Conservation (phyloP, 2,797 vertebrate species). For the Galagoides demidoff region DNA sequence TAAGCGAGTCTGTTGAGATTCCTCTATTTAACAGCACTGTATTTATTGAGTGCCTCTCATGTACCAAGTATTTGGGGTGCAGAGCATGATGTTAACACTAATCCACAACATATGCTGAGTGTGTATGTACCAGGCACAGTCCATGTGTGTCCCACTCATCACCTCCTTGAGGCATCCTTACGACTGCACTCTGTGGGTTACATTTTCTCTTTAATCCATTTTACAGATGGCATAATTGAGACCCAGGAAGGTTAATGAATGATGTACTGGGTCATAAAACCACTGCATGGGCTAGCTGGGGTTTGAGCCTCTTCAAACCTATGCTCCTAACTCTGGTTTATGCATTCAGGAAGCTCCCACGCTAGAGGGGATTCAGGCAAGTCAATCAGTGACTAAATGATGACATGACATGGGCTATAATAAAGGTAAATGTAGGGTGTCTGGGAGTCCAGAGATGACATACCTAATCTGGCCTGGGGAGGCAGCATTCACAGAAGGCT, state of each 20-base stretch:
- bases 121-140: not conserved
- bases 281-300: not conserved
- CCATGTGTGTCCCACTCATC: not conserved
- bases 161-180: not conserved
- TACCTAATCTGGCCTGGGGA: not conserved
- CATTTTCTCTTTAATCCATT: slow-evolving; percentile 4
- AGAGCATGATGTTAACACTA: not conserved
- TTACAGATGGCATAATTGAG: slow-evolving; percentile 44
- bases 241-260: not conserved
- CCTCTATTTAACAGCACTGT: not conserved
- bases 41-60: not conserved
- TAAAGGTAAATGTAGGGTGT: not conserved
- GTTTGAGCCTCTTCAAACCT: not conserved
- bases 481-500: not conserved
- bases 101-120: not conserved
- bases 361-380: not conserved
- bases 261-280: not conserved
- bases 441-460: not conserved
- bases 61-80: slow-evolving; percentile 10
- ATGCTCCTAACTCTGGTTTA: not conserved
- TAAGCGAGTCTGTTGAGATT: slow-evolving; percentile 48
- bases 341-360: not conserved
- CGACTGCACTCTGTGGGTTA: not conserved
- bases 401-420: not conserved
- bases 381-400: not conserved